Percentiles rank a stretch among this genome's conserved stretches.
Evolutionary conservation across 2,113 vertebrate genomes (phyloP).

Genomic region (Platichthys flesus): DNA sequence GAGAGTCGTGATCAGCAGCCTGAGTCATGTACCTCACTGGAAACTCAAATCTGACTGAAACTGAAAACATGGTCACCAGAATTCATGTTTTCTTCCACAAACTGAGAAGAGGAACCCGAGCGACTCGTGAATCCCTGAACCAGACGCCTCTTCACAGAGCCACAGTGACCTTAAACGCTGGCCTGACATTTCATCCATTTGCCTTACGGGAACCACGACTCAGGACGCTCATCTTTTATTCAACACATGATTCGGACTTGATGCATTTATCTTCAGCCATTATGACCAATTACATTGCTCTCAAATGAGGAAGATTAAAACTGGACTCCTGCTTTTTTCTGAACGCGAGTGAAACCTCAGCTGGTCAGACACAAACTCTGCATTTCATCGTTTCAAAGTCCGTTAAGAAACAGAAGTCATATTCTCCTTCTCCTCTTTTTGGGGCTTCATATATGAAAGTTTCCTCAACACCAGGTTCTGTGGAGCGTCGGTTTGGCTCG

Average conservation of each 20-base stretch:
- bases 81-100: no score
- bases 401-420: no score
- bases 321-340: slow-evolving; percentile 7
- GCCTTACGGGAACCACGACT: slow-evolving; percentile 37
- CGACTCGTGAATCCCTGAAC: no score
- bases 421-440: neutral
- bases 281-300: slow-evolving; percentile 3
- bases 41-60: no score
- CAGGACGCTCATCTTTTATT: slow-evolving; percentile 51
- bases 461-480: neutral
- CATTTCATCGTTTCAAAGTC: no score
- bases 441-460: neutral
- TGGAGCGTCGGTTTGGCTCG: neutral
- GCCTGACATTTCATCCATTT: slow-evolving; percentile 50
- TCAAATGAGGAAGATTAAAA: neutral
- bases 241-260: slow-evolving; percentile 20
- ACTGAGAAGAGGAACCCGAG: neutral
- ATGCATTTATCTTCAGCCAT: slow-evolving; percentile 32
- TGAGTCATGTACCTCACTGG: no score
- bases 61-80: neutral
- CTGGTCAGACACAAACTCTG: no score
- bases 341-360: neutral
- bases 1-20: no score
- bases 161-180: slow-evolving; percentile 43
- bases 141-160: neutral